Conservation (phyloP, 2,888 invertebrate genomes). For the Stramonita haemastoma region DNA sequence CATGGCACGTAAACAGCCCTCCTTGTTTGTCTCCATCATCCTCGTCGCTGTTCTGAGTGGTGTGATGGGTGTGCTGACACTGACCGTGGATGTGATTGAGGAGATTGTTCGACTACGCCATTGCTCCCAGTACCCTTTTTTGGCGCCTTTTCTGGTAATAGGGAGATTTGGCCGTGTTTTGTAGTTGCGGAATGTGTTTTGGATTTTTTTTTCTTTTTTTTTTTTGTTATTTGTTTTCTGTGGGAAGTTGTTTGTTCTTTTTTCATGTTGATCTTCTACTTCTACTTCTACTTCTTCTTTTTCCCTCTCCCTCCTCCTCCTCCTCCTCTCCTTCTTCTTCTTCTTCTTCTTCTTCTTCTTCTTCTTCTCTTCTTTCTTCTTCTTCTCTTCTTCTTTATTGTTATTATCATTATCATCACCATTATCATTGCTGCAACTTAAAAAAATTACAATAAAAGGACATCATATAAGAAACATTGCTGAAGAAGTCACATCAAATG, state of each 20-base stretch:
- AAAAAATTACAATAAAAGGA: too few species aligned
- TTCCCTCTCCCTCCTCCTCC: too few species aligned
- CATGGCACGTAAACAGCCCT: not conserved
- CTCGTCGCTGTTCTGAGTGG: not conserved
- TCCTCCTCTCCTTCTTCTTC: too few species aligned
- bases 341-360: too few species aligned
- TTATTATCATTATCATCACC: too few species aligned
- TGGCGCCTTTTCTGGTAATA: not conserved
- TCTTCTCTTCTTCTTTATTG: too few species aligned
- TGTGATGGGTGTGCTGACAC: not conserved
- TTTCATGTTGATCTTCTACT: too few species aligned
- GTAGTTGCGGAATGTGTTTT: not conserved
- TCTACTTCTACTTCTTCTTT: too few species aligned
- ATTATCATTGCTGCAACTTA: too few species aligned
- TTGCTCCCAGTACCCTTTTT: not conserved
- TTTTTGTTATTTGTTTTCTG: not conserved
- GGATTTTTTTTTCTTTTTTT: not conserved
- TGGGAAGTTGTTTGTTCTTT: not conserved
- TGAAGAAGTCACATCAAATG: too few species aligned
- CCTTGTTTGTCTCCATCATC: slow-evolving; percentile 2
- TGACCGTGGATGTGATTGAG: not conserved
- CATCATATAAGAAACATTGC: too few species aligned
- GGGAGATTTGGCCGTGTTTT: not conserved
- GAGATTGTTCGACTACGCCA: not conserved
- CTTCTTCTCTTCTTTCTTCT: too few species aligned